Conservation (phyloP, 2,797 vertebrate genomes). For the Tapirus indicus region DNA sequence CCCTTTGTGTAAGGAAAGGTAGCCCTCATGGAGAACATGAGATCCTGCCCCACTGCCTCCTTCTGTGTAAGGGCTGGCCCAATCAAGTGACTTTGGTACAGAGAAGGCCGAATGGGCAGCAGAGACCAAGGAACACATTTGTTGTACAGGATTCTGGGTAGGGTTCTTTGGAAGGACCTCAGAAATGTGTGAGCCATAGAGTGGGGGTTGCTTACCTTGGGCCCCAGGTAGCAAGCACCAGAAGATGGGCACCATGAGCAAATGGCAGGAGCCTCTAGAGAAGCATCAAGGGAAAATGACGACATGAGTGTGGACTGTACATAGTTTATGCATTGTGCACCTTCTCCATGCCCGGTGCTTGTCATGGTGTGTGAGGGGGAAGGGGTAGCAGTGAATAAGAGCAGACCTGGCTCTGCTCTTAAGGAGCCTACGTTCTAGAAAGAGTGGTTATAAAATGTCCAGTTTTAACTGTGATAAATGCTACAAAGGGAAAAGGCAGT, state of each 20-base stretch:
- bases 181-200: background rate
- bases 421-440: background rate
- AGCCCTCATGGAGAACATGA: background rate
- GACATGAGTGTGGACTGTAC: background rate
- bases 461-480: background rate
- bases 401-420: background rate
- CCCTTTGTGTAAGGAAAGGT: background rate
- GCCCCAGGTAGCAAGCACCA: background rate
- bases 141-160: background rate
- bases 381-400: background rate
- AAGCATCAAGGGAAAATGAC: background rate
- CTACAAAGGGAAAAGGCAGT: background rate
- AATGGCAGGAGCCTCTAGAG: background rate
- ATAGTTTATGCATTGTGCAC: background rate
- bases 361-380: background rate
- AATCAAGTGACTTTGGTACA: background rate
- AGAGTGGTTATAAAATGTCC: background rate
- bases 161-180: background rate
- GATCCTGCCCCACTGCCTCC: background rate
- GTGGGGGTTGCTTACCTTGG: background rate
- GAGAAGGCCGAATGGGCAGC: background rate
- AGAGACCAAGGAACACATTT: background rate
- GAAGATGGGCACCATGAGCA: background rate
- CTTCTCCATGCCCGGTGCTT: background rate
- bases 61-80: background rate